Evolutionary conservation across 2,888 invertebrate genomes (phyloP), one percentile per base, ranked within the genome.

Genomic region (Cartodere bifasciata): DNA sequence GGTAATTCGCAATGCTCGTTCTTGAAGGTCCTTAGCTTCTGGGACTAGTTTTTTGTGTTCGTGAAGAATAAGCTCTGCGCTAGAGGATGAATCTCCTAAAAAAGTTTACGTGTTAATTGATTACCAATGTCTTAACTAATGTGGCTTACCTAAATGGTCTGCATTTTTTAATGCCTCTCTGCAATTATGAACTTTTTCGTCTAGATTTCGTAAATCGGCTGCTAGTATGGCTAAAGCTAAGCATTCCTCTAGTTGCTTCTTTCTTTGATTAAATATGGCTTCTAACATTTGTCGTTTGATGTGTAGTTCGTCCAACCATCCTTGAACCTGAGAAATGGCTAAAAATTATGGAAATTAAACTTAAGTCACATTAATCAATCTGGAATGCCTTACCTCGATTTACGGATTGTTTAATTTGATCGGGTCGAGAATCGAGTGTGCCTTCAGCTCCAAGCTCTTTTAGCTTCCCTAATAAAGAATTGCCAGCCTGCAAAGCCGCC

Each of bases 401-500:
- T 36, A 58, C 56, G 37, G 60, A 58, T 43, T 45, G 52, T 53
- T 58, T 57, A 43, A 62, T 59, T 54, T 56, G 55, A 33, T 75
- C 77, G 33, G 78, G 78, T 46, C 78, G 65, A 36, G 80, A 79
- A 55, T 84, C 83, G 46, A 81, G 67, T 36, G 79, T 76, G 47
- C 80, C 81, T 52, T 77, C 69, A 51, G 72, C 69, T 33, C 76
- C 76, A 43, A 86, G 67, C 53, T 82, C 77, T 48, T 75, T 74
- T 40, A 88, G 63, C 48, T 75, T 70, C 28, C 75, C 77, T 46
- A 88, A 63, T 39, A 87, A 63, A 31, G 68, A 65, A 52, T 83
- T 82, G 28, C 87, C 87, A 41, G 81, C 73, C 50, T 83, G 81
- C 28, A 88, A 63, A 2, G 86, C 79, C n/a, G 70, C 67, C 72